Base-by-base conservation (phyloP, 2,888 invertebrate genomes). In the Tribolium freemani region DNA sequence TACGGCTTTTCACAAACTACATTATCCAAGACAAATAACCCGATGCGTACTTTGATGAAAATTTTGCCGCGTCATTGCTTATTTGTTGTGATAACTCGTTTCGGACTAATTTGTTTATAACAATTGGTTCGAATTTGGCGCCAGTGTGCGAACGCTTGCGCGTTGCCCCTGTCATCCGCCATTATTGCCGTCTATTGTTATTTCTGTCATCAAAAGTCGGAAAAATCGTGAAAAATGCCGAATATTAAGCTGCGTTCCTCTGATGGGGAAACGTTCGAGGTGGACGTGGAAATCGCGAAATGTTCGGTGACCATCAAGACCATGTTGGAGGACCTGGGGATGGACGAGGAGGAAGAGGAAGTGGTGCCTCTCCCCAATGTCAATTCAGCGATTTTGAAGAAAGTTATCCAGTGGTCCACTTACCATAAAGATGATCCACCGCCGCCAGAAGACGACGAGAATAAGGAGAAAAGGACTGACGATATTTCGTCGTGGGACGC, bases 401-500 rank as follows among this genome's bases (percentile, higher is more conserved):
- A 99, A 88, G 97, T 95, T 0, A 93, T 96, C 75, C 94, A 95
- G 77, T 96, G 96, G 96, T 96, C 96, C 0, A 95, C 94, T 0
- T 96, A 95, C 81, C 96, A 97, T 85, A 96, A 96, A 87, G 94
- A 99, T 83, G 99, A 99, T 86, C 96, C 97, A 20, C 96, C 97
- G 69, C 93, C 96, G 81, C 95, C 97, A 5, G 98, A 98, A 86
- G 98, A 99, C 82, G 98, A 98, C 83, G 98, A 99, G 85, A 97
- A 96, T 86, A 96, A 96, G 86, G 97, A 98, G 84, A 99, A 98
- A 83, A 90, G 99, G n/a, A 99, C 99, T 0, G 99, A 99, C 85
- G 99, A 99, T 84, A 99, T 99, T 78, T 96, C 96, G 20, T 96
- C 97, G 0, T 99, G 99, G 99, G 99, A 99, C 88, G 96, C 97